Evolutionary conservation across 2,797 vertebrate genomes (phyloP).

Genomic region (Gephyroberyx darwinii): DNA sequence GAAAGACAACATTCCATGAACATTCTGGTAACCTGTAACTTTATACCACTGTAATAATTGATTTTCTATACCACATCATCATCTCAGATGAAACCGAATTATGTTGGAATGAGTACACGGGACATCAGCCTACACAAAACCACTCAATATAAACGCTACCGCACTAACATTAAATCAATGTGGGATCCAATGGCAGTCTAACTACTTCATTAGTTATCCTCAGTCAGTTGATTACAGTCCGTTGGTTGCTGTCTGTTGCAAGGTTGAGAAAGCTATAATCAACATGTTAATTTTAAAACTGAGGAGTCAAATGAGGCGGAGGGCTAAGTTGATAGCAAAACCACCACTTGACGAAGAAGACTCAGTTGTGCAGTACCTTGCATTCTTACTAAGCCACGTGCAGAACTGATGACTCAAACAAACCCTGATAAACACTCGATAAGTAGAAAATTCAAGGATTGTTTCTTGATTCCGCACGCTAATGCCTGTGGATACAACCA

Average conservation of each 20-base stretch:
- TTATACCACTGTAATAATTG: not conserved
- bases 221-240: slow-evolving; percentile 11
- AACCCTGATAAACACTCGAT: not conserved
- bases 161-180: slow-evolving; percentile 4
- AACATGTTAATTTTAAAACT: not conserved
- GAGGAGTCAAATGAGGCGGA: not conserved
- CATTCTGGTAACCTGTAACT: no score
- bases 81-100: no score
- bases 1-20: no score
- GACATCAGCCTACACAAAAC: slow-evolving; percentile 20
- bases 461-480: slow-evolving; percentile 7
- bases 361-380: no score
- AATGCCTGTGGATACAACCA: slow-evolving; percentile 13
- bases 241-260: slow-evolving; percentile 27
- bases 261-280: slow-evolving; percentile 8
- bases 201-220: slow-evolving; percentile 10
- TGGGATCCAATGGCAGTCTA: not conserved
- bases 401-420: not conserved
- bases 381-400: no score
- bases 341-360: no score
- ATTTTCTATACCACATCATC: no score
- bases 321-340: no score
- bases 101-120: slow-evolving; percentile 16
- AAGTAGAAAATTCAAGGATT: not conserved
- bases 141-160: not conserved